These are phyloP conservation scores for Beris morrisii DNA, from an alignment of 2,888 invertebrate species.

Conservation along the genomic window DNA sequence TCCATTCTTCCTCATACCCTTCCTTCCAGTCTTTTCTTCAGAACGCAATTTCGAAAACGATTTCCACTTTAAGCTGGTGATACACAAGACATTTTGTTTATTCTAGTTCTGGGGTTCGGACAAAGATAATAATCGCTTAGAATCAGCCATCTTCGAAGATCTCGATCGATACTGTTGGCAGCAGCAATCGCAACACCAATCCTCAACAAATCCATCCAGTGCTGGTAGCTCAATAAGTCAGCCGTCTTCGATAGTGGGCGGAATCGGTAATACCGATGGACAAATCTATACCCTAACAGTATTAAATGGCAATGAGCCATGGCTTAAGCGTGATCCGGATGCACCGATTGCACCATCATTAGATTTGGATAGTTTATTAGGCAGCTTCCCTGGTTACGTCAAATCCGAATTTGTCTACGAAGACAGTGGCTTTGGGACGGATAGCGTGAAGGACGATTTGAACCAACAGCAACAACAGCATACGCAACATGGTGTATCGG, in stretches of 20 bases:
- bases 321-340: conserved; percentile 67
- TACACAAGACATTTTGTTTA: neutral
- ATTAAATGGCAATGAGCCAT: conserved; percentile 73
- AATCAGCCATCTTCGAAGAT: conserved; percentile 78
- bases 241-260: conserved; percentile 52
- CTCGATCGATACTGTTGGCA: conserved; percentile 84
- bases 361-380: conserved; percentile 80
- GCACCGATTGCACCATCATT: conserved; percentile 62
- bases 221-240: conserved; percentile 46
- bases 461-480: conserved; percentile 36
- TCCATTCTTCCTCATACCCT: neutral
- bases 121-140: conserved; percentile 71
- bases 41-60: too few species aligned
- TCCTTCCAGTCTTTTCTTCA: neutral
- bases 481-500: conserved; percentile 43
- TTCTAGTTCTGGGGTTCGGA: conserved; percentile 55
- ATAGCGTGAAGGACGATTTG: conserved; percentile 63
- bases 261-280: conserved; percentile 68
- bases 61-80: too few species aligned
- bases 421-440: conserved; percentile 73
- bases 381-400: conserved; percentile 68
- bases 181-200: conserved; percentile 56
- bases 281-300: conserved; percentile 83
- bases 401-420: conserved; percentile 78
- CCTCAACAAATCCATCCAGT: conserved; percentile 56